These are phyloP conservation scores for Chanos chanos DNA, from an alignment of 2,797 vertebrate species.

Conservation along the genomic window DNA sequence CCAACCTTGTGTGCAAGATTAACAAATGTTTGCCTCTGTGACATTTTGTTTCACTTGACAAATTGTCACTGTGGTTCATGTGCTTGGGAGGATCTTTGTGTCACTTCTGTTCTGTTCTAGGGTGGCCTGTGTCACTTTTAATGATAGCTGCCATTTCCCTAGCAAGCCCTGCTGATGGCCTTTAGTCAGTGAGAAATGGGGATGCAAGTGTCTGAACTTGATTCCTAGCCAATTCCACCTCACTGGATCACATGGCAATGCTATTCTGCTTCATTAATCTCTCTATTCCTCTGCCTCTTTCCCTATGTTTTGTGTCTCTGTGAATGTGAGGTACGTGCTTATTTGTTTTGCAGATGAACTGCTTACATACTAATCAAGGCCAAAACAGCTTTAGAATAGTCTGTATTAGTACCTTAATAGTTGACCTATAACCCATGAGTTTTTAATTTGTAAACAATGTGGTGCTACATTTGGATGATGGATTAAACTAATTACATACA, in stretches of 20 bases:
- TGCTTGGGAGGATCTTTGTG: conserved; percentile 59
- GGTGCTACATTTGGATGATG: too few relatives aligned
- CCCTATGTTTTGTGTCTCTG: neutral
- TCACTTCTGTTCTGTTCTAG: conserved; percentile 49
- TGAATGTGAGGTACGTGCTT: neutral
- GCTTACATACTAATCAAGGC: too few relatives aligned
- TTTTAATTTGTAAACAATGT: too few relatives aligned
- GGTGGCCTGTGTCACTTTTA: conserved; percentile 55
- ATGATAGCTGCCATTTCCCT: conserved; percentile 65
- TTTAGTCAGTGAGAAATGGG: conserved; percentile 46
- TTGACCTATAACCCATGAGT: too few relatives aligned
- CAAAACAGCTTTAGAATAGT: too few relatives aligned
- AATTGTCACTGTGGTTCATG: conserved; percentile 52
- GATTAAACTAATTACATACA: too few relatives aligned
- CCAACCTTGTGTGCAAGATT: too few relatives aligned
- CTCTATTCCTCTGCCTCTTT: neutral
- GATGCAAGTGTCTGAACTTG: conserved; percentile 52
- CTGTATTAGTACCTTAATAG: too few relatives aligned
- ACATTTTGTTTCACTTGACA: conserved; percentile 15
- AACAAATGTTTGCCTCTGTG: too few relatives aligned
- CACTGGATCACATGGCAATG: conserved; percentile 55
- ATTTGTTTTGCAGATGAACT: too few relatives aligned
- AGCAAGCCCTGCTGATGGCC: conserved; percentile 51
- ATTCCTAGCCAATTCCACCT: conserved; percentile 51
- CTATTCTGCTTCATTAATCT: conserved; percentile 60